Evolutionary conservation across 2,113 vertebrate species (phyloP), one percentile per base, ranked within the genome.

Genomic region (Sapayoa aenigma): DNA sequence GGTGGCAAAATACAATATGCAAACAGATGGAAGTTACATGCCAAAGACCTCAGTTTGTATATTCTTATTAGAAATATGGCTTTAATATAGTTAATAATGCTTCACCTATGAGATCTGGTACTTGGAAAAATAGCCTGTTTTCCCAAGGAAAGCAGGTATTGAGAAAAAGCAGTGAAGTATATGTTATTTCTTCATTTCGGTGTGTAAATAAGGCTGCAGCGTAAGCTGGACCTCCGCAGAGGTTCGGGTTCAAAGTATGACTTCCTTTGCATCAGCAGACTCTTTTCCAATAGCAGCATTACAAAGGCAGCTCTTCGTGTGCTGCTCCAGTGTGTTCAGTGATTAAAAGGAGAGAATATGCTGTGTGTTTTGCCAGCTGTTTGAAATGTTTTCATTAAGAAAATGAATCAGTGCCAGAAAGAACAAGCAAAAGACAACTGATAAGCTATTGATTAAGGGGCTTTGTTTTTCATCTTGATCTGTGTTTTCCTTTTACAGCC

Each of bases 401-500:
- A 94, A 93, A 94, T 55, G 11, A 89, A 75, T 49, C 7, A 0
- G n/a, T 3, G 17, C 68, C 81, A 84, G 63, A 62, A 87, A 73
- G 79, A 89, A 37, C 39, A 62, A 4, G 5, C 42, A 50, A 28
- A 91, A 89, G 77, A 80, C 78, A 77, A 24, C 21, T 87, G 74
- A 18, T 53, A 67, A 79, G 59, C 46, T 71, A 50, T 84, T 50
- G 66, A 71, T 91, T 60, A 55, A 60, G 62, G 42, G 30, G 9
- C 22, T 39, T 11, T 46, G 46, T 93, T 80, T 82, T 92, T 95
- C 72, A 91, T 84, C 92, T 96, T 78, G 94, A 8, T 93, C 94
- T 97, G 65, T 98, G 90, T 98, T 98, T 97, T 96, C 92, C 83
- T 91, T 98, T 92, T 92, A 71, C 98, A 99, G 99, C 98, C 99